These are phyloP conservation scores for Epistrophella euchroma DNA, from an alignment of 2,888 invertebrate genomes.

Conservation along the genomic window DNA sequence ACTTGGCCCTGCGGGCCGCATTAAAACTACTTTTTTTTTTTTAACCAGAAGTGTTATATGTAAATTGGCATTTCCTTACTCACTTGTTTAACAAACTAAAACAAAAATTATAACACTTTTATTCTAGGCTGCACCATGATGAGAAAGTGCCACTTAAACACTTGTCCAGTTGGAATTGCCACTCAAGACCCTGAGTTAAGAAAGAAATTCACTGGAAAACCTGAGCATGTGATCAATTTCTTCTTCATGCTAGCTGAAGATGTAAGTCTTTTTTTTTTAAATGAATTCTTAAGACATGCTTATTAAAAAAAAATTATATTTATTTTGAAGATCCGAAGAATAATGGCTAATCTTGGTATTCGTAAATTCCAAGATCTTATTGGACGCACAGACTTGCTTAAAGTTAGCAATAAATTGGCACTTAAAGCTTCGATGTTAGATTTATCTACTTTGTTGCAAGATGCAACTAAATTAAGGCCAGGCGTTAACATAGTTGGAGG, in stretches of 20 bases:
- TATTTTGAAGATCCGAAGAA: slow-evolving; percentile 89
- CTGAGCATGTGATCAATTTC: slow-evolving; percentile 98
- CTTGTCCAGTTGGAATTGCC: slow-evolving; percentile 99
- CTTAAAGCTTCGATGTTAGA: slow-evolving; percentile 94
- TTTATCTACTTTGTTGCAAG: slow-evolving; percentile 93
- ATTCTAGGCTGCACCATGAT: slow-evolving; percentile 97
- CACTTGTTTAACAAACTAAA: too few species aligned
- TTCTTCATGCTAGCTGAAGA: slow-evolving; percentile 99
- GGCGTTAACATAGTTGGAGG: slow-evolving; percentile 96
- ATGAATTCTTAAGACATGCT: neutral
- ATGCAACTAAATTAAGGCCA: slow-evolving; percentile 95
- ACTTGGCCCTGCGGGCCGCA: too few species aligned
- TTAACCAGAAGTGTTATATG: too few species aligned
- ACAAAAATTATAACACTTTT: neutral
- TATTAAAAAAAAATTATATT: slow-evolving; percentile 1
- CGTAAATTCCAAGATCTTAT: slow-evolving; percentile 94
- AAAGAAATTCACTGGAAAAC: slow-evolving; percentile 98
- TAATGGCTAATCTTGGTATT: slow-evolving; percentile 96
- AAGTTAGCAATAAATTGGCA: slow-evolving; percentile 89
- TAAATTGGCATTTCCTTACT: too few species aligned
- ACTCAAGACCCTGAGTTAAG: slow-evolving; percentile 98
- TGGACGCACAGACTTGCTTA: slow-evolving; percentile 95
- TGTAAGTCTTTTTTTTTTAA: slow-evolving; percentile 85
- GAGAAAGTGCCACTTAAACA: slow-evolving; percentile 99
- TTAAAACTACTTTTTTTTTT: too few species aligned